A percentile compares a stretch with the other conserved stretches of the same genome.
Evolutionary conservation across 2,797 vertebrate species (phyloP).

Genomic region (Buphagus erythrorhynchus): DNA sequence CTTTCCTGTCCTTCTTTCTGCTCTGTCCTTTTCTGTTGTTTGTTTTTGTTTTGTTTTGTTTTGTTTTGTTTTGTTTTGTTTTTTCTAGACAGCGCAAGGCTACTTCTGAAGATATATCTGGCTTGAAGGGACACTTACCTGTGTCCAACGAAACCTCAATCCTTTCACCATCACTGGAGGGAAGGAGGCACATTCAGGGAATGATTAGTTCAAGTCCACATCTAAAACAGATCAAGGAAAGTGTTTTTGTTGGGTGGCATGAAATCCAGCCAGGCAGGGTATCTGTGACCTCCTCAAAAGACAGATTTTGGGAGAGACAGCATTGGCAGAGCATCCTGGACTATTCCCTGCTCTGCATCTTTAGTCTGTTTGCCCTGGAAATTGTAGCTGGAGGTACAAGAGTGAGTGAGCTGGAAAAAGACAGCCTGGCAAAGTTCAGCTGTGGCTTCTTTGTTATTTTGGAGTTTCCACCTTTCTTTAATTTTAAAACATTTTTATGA

Average conservation of each 20-base stretch:
- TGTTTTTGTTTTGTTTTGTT: background rate
- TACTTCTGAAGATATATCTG: background rate
- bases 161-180: background rate
- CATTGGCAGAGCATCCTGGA: background rate
- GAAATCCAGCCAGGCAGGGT: background rate
- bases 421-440: background rate
- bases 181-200: background rate
- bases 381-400: background rate
- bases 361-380: background rate
- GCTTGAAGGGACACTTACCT: background rate
- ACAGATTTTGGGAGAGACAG: background rate
- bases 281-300: background rate
- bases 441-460: background rate
- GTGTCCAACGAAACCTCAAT: accelerated
- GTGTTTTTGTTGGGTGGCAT: background rate
- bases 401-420: background rate
- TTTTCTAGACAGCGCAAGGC: background rate
- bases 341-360: background rate
- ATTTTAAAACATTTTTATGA: background rate
- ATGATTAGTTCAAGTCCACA: background rate
- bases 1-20: background rate
- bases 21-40: background rate
- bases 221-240: background rate
- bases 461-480: background rate
- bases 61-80: no score